Base-by-base conservation (phyloP, 2,888 invertebrate genomes). In the Latrodectus hesperus region DNA sequence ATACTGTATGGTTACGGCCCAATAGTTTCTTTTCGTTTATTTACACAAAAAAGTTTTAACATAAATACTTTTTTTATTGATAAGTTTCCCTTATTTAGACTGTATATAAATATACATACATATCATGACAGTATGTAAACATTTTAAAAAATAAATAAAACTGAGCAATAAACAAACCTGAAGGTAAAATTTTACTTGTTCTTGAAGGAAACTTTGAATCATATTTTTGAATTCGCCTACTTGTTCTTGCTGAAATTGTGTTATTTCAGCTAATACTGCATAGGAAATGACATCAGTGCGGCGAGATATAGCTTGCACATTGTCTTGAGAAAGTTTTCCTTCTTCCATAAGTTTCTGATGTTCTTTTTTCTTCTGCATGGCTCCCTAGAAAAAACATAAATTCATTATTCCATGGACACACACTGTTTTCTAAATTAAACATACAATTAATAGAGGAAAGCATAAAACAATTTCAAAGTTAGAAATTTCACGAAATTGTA, bases 261-360 rank as follows among this genome's bases (percentile, higher is more conserved):
- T 95, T 90, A 99, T 95, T 94, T 99, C 99, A 81, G 99, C 98
- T 92, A 99, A 94, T 88, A 98, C 94, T 2, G 97, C 95, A 92
- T 98, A 98, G 0, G 98, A 97, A 91, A 99, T 95, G n/a, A 97
- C 95, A 92, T 99, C 98, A 0, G 97, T 96, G 91, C 98, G 94
- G 90, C 95, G 94, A 89, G 95, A 94, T 14, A 98, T 95, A 91
- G 96, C 96, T 90, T 95, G 95, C 89, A 97, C 93, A 91, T 97
- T 96, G 17, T 94, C 94, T 87, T 95, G 94, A 90, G 95, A 95
- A 95, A 97, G 95, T 93, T 96, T 97, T 90, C 96, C 95, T 91
- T 97, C 97, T 64, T 94, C 94, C 79, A 93, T 95, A 91, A 96
- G 93, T 91, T 95, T 95, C 91, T 97, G 96, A 92, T 97, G 97